Evolutionary conservation across 2,113 vertebrate genomes (phyloP).

Genomic region (Ammodytes marinus): DNA sequence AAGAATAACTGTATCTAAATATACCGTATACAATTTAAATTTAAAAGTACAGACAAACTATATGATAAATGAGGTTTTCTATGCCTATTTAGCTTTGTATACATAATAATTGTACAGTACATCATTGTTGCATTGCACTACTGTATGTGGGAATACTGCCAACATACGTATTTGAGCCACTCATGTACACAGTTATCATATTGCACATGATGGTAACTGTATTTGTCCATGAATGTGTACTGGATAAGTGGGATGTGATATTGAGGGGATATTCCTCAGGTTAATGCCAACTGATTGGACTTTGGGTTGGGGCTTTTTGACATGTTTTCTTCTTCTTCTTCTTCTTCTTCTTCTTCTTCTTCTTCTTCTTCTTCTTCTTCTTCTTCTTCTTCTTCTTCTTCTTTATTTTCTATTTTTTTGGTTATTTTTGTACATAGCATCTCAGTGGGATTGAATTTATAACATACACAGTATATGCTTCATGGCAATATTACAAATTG

Average conservation of each 20-base stretch:
- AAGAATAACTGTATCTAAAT: neutral
- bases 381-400: too few relatives aligned
- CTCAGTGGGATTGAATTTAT: neutral
- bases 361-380: too few relatives aligned
- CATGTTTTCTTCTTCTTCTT: neutral
- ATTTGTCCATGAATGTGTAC: constrained; percentile 2
- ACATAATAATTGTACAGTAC: neutral
- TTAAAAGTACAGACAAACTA: neutral
- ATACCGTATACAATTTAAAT: neutral
- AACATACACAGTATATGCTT: neutral
- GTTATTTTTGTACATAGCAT: neutral
- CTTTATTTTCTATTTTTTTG: too few relatives aligned
- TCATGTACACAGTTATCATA: neutral
- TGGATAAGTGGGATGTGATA: neutral
- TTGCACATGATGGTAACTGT: neutral
- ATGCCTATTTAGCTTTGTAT: neutral
- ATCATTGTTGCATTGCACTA: neutral
- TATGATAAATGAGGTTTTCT: too few relatives aligned
- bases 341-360: too few relatives aligned
- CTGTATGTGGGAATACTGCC: neutral
- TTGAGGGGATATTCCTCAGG: constrained; percentile 9
- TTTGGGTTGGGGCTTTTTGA: constrained; percentile 16
- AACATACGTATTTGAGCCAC: neutral
- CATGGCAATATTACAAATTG: neutral
- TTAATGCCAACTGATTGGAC: constrained; percentile 10